phyloP scores from a whole-genome alignment of 2,888 invertebrate genomes.

The Erpobdella octoculata region DNA sequence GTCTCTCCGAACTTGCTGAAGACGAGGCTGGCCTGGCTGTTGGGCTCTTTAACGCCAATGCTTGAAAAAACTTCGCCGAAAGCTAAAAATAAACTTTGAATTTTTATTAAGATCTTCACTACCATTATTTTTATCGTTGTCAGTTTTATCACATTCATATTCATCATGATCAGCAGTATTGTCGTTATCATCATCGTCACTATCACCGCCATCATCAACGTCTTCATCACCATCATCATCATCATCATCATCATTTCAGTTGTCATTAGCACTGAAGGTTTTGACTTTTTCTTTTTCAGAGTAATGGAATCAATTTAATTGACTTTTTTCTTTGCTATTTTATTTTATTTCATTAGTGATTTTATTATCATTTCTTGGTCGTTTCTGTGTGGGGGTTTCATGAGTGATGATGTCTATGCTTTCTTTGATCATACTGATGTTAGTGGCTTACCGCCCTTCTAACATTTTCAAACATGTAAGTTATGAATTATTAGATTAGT shows the following conservation, averaged over 20 bases:
- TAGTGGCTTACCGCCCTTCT: no score
- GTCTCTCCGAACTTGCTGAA: conserved; percentile 89
- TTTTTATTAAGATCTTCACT: not conserved
- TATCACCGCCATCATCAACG: not conserved
- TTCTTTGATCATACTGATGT: no score
- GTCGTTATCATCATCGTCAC: not conserved
- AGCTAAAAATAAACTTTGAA: conserved; percentile 54
- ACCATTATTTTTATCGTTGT: not conserved
- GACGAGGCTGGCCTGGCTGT: conserved; percentile 85
- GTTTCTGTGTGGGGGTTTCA: not conserved
- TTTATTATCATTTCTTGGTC: no score
- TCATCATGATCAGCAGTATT: not conserved
- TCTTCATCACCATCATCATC: not conserved
- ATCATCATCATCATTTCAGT: not conserved
- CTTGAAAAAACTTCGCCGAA: conserved; percentile 89
- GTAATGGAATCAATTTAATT: no score
- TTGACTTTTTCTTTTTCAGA: no score
- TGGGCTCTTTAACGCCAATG: conserved; percentile 90
- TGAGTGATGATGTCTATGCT: not conserved
- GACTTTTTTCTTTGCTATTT: no score
- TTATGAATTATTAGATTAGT: no score
- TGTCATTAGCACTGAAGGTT: conserved; percentile 1
- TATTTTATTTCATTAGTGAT: no score
- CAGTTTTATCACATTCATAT: not conserved
- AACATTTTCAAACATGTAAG: no score